Evolutionary conservation across 2,888 invertebrate genomes (phyloP).

Genomic region (Phaonia tiefii): DNA sequence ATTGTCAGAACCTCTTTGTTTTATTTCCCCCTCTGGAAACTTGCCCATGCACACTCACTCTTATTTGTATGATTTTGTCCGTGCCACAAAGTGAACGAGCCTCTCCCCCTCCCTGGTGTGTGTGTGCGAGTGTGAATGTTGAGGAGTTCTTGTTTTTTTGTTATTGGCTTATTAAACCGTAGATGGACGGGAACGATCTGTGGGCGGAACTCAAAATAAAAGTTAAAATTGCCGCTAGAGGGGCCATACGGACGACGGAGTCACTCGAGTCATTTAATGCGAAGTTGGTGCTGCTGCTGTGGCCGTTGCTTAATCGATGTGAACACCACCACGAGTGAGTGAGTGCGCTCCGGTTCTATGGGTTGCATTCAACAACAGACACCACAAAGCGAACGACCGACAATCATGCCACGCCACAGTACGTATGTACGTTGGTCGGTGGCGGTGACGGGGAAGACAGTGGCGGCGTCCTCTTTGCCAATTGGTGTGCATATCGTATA

Average conservation of each 20-base stretch:
- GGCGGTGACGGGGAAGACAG: not conserved
- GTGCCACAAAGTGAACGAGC: constrained; percentile 35
- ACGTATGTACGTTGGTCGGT: too few relatives aligned
- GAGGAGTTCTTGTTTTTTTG: constrained; percentile 62
- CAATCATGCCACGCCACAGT: constrained; percentile 25
- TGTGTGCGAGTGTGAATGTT: constrained; percentile 31
- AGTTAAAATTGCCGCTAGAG: constrained; percentile 76
- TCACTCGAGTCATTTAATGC: constrained; percentile 48
- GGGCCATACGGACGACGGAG: constrained; percentile 63
- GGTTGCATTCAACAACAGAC: constrained; percentile 44
- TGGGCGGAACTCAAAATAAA: constrained; percentile 71
- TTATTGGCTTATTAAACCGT: constrained; percentile 66
- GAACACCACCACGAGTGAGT: constrained; percentile 33
- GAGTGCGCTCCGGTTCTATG: constrained; percentile 40
- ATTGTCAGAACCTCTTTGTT: constrained; percentile 14
- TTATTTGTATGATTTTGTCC: constrained; percentile 7
- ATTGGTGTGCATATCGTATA: constrained; percentile 55
- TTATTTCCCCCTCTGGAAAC: not conserved
- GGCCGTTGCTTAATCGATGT: constrained; percentile 62
- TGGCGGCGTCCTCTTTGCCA: constrained; percentile 60
- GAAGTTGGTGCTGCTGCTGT: constrained; percentile 49
- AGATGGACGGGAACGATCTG: constrained; percentile 67
- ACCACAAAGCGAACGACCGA: constrained; percentile 12
- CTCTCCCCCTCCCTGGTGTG: constrained; percentile 21
- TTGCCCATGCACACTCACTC: constrained; percentile 43